Evolutionary conservation across 2,797 vertebrate species (phyloP), one percentile per base, ranked within the genome.

Genomic region (Natrix natrix): DNA sequence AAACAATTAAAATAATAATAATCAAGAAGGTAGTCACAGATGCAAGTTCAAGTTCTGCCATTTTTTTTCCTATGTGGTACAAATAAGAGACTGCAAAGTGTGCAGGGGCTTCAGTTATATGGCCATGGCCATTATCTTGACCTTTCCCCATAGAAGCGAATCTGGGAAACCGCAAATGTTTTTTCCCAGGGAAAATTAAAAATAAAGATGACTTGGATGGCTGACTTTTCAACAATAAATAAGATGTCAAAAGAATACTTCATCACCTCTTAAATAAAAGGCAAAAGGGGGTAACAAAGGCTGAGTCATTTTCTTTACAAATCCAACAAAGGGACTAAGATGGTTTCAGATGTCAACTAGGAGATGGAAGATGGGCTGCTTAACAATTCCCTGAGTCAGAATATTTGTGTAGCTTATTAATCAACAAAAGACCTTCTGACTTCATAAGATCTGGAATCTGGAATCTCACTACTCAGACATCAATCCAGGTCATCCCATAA

Each of bases 361-460:
- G 22, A 26, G 37, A n/a, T 32, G 48, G 56, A 43, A 37, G 43
- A 52, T 52, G 43, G 26, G 5, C 55, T 86, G 13, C 4, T 78
- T 43, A 78, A 78, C 4, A 10, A 20, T 78, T 37, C 37, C 17
- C 37, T 11, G 14, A 17, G 69, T 83, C 55, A 91, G 32, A 26
- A 28, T n/a, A 16, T 57, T 91, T 91, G 37, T 13, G 0, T 0
- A n/a, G 52, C 6, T 61, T 5, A 8, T 20, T 87, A 56, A 78
- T 22, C 87, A 91, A 0, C 0, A 32, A 37, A 93, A 26, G 0
- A 0, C 26, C 56, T 92, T 22, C 37, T 78, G 37, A 93, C 55
- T 60, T 12, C 56, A n/a, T 90, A 90, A 69, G 69, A 11, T 78
- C 37, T 78, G 74, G 20, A 78, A 43, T 22, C 37, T 11, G 74